These are phyloP conservation scores for Corythaeola cristata DNA, from an alignment of 2,113 vertebrate species.

Conservation along the genomic window DNA sequence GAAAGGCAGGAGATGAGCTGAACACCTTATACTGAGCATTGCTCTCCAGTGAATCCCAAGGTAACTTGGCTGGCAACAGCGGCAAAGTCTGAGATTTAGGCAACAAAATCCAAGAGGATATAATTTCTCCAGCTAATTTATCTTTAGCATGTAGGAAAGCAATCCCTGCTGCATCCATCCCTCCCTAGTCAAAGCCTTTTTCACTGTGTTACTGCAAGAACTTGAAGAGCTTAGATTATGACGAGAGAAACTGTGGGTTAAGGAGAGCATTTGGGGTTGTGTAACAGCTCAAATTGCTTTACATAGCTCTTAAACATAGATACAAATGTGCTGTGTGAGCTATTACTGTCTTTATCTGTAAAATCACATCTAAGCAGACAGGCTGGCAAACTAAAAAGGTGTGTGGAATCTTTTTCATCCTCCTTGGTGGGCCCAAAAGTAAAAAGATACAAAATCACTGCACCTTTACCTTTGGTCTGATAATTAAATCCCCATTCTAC, in stretches of 20 bases:
- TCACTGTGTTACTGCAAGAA: background rate
- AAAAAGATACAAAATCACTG: background rate
- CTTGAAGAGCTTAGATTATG: background rate
- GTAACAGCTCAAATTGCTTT: background rate
- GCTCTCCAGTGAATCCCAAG: background rate
- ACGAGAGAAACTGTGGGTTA: background rate
- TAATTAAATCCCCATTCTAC: background rate
- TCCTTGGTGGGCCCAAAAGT: background rate
- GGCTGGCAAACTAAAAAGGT: background rate
- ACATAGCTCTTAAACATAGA: background rate
- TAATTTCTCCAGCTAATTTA: background rate
- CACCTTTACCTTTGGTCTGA: background rate
- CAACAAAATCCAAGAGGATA: background rate
- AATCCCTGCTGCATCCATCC: background rate
- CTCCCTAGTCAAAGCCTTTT: background rate
- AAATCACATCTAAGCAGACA: background rate
- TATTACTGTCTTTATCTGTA: background rate
- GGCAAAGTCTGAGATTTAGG: background rate
- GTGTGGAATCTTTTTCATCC: background rate
- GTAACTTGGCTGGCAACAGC: background rate
- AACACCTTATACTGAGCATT: background rate
- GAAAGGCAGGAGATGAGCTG: background rate
- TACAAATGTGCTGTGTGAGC: background rate
- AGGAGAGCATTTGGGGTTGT: background rate
- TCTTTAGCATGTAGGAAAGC: background rate